Evolutionary conservation across 1,140 invertebrate species (phyloP), one percentile per base, ranked within the genome.

Genomic region (Leptinotarsa lineolata): DNA sequence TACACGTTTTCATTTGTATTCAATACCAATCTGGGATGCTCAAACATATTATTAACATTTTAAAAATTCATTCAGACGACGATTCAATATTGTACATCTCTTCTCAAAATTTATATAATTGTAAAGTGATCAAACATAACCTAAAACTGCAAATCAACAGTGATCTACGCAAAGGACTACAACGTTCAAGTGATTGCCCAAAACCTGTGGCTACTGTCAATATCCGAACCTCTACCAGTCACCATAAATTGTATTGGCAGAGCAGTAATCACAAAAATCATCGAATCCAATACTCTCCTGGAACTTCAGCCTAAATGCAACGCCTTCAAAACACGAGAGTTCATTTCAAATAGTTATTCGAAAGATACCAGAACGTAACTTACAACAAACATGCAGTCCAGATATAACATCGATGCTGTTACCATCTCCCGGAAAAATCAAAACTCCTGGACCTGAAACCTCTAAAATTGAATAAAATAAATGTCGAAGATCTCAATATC

Each of bases 131-230:
- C 6, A n/a, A 66, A 24, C 60, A n/a, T 69, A 18, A 54, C 70
- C 39, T 65, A 60, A 48, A 70, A 70, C 18, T 76, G 74, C 61
- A 16, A 64, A 46, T 24, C 58, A 18, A 46, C 68, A 16, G 6
- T 73, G 1, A 16, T 72, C 20, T 30, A 21, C 16, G 54, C 68
- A 59, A 60, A 68, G 15, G 72, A 76, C 15, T 77, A 76, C 54
- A 72, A 73, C 48, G 48, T 77, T 21, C 70, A 75, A 70, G 63
- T 58, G 70, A 12, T 77, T 15, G 44, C 16, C 2, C 20, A 16
- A 15, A 77, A 76, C 39, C 46, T 54, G 13, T 76, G 74, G 74
- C 22, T 76, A 61, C 46, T 76, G 48, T 71, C 68, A 12, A 60
- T 73, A 2, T 69, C 70, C 3, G 39, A 69, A 4, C 59, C 65